Conservation (phyloP, 1,140 invertebrate species). For the Planococcus citri region DNA sequence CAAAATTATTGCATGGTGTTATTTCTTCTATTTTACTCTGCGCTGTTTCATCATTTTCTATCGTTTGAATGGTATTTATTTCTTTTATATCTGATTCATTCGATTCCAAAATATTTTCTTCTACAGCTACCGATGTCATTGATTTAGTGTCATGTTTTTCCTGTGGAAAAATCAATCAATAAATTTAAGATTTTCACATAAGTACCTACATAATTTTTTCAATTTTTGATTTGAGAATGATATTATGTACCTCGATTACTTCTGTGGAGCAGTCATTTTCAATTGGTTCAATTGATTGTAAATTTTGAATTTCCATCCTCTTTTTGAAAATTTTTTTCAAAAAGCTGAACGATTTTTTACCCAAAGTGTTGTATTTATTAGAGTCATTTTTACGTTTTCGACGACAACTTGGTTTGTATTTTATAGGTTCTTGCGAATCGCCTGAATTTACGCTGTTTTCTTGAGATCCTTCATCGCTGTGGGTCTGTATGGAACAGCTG, state of each 20-base stretch:
- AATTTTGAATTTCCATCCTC: neutral
- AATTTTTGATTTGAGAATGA: no score
- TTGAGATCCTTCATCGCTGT: neutral
- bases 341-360: neutral
- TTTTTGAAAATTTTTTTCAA: neutral
- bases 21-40: neutral
- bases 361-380: neutral
- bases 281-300: neutral
- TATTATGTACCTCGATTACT: no score
- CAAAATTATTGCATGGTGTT: neutral
- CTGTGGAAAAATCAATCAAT: no score
- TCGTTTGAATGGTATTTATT: neutral
- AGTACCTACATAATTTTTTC: no score
- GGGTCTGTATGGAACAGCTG: neutral
- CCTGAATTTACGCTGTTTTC: no score
- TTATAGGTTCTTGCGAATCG: no score
- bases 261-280: no score
- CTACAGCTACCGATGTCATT: no score
- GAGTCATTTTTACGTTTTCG: neutral
- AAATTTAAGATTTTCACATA: no score
- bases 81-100: no score
- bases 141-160: no score
- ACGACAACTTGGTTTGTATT: no score
- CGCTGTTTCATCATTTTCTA: neutral
- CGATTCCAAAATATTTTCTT: neutral